Evolutionary conservation across 2,888 invertebrate genomes (phyloP), one percentile per base, ranked within the genome.

Genomic region (Lissocephala sabroskyi): DNA sequence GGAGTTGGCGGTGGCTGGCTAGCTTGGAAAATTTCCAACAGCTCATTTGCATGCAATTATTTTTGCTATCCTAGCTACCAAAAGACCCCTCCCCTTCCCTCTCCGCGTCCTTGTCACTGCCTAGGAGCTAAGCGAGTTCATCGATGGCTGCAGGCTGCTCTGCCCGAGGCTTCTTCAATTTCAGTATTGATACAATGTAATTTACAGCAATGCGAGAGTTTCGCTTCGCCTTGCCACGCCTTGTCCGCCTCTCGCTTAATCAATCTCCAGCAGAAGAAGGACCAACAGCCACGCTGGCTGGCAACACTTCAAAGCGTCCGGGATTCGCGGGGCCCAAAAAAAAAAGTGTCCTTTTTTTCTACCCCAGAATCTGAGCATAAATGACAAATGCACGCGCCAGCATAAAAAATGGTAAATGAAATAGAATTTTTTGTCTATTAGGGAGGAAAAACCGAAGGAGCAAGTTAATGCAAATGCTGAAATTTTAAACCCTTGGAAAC

Each of bases 401-500:
- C 29, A 14, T 37, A 52, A 45, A 64, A 74, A 57, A 55, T 62
- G 62, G 59, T 74, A 77, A 68, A 68, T 77, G 77, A 68, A 68
- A 16, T 35, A 35, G 16, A 35, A 67, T 67, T 35, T n/a, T 35
- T 16, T 16, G 35, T 23, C 35, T 13, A 35, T 13, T 28, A 18
- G 18, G 32, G 11, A 13, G 9, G 10, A 33, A 30, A 43, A 43
- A 43, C 23, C 18, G 13, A 11, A 9, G 23, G 16, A 36, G 36
- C 10, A 17, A 18, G 10, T 14, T 50, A 51, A 78, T 77, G 78
- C 62, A 77, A 78, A 71, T 79, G 58, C 37, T 79, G 76, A 75
- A 75, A 75, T 75, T 75, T 67, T 71, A 75, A 71, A 78, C 75
- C 75, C 79, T 79, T 79, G 78, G 78, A 77, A 66, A 75, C 7